phyloP scores from a whole-genome alignment of 2,797 vertebrate genomes.

The Periparus ater region DNA sequence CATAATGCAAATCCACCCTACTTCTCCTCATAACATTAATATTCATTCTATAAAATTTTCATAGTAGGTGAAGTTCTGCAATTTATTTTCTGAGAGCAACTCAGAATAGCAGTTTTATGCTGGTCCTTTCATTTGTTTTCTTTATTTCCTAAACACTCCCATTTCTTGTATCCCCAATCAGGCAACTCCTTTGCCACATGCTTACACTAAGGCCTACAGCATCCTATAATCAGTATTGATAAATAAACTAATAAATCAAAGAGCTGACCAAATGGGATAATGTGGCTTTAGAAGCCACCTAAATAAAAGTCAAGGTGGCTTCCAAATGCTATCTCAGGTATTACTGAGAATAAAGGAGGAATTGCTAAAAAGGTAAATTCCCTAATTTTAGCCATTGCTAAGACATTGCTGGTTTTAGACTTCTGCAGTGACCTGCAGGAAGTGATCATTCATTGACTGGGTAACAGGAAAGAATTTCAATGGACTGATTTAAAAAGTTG shows the following conservation, averaged over 20 bases:
- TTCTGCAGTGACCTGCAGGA: background rate
- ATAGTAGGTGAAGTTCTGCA: slow-evolving; percentile 40
- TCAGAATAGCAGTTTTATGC: background rate
- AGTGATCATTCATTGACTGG: background rate
- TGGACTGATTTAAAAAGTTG: background rate
- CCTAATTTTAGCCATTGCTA: background rate
- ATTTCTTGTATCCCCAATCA: background rate
- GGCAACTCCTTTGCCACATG: background rate
- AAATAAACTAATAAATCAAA: background rate
- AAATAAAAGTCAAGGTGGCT: background rate
- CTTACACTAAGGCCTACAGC: background rate
- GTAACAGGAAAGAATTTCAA: background rate
- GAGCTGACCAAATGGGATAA: background rate
- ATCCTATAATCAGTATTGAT: background rate
- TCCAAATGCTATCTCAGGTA: background rate
- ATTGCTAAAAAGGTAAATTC: background rate
- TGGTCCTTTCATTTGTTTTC: background rate
- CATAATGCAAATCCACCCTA: slow-evolving; percentile 61
- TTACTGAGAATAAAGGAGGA: background rate
- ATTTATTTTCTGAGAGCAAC: slow-evolving; percentile 35
- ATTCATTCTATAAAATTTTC: slow-evolving; percentile 62
- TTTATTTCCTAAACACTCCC: background rate
- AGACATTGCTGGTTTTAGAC: background rate
- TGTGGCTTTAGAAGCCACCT: background rate
- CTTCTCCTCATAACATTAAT: slow-evolving; percentile 51